Conservation (phyloP, 2,888 invertebrate genomes). For the Mesodorylaimus sp. region DNA sequence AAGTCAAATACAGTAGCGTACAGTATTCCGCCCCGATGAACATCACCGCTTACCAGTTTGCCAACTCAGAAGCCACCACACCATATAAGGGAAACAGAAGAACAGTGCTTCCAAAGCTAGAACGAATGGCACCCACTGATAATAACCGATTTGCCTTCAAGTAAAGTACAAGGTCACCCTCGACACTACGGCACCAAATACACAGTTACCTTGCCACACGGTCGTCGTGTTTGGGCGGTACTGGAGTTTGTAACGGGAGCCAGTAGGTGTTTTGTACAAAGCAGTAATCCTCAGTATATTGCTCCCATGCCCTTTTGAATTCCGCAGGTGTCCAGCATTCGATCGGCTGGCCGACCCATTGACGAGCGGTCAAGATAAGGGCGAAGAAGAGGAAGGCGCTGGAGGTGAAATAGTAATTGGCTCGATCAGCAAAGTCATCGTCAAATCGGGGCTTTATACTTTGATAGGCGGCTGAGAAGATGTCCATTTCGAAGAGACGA, state of each 20-base stretch:
- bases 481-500: too few species aligned
- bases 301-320: conserved; percentile 24
- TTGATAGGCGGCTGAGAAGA: too few species aligned
- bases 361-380: conserved; percentile 34
- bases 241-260: conserved; percentile 2
- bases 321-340: conserved; percentile 29
- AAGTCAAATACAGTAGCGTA: too few species aligned
- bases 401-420: conserved; percentile 35
- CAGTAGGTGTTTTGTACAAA: conserved; percentile 18
- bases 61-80: conserved; percentile 29
- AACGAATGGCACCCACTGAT: conserved; percentile 28
- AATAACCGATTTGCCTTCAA: too few species aligned
- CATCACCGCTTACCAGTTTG: too few species aligned
- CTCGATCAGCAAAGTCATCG: conserved; percentile 35
- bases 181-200: too few species aligned
- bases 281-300: conserved; percentile 29
- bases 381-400: conserved; percentile 32
- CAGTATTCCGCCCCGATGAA: too few species aligned
- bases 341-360: conserved; percentile 37
- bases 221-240: too few species aligned
- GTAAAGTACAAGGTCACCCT: too few species aligned
- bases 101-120: conserved; percentile 24
- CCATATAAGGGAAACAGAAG: conserved; percentile 23
- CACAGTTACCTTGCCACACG: too few species aligned
- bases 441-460: conserved; percentile 14